A percentile compares a stretch with the other conserved stretches of the same genome.
These are phyloP conservation scores for Oxyura jamaicensis DNA, from an alignment of 2,113 vertebrate species.

Conservation along the genomic window DNA sequence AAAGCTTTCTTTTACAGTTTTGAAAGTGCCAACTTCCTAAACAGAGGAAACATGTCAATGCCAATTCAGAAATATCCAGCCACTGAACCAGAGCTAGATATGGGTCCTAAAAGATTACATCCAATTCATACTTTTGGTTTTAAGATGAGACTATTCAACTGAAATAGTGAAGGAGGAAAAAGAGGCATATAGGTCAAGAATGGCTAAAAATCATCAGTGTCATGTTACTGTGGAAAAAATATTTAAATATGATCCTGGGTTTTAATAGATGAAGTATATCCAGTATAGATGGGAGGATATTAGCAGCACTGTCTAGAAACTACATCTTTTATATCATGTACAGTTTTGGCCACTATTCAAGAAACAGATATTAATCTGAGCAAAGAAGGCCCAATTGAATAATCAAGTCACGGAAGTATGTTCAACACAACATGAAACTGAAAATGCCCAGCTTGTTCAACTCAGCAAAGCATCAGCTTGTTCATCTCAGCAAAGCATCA, in stretches of 20 bases:
- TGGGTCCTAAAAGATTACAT: background rate
- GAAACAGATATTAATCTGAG: background rate
- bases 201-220: conserved; percentile 51
- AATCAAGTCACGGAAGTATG: background rate
- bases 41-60: background rate
- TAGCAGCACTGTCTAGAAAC: conserved; percentile 37
- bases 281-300: background rate
- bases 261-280: conserved; percentile 58
- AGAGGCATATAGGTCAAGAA: conserved; percentile 25
- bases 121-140: conserved; percentile 54
- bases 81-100: background rate
- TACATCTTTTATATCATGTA: background rate
- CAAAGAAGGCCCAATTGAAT: background rate
- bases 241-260: conserved; percentile 39
- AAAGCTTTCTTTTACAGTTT: background rate
- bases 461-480: background rate
- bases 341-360: background rate
- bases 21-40: background rate
- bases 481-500: background rate
- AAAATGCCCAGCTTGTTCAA: background rate
- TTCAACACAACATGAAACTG: background rate
- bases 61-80: background rate
- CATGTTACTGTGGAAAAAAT: conserved; percentile 64
- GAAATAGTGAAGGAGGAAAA: conserved; percentile 43
- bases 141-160: conserved; percentile 27